These are phyloP conservation scores for Lucilia cuprina DNA, from an alignment of 1,140 invertebrate species.

Conservation along the genomic window DNA sequence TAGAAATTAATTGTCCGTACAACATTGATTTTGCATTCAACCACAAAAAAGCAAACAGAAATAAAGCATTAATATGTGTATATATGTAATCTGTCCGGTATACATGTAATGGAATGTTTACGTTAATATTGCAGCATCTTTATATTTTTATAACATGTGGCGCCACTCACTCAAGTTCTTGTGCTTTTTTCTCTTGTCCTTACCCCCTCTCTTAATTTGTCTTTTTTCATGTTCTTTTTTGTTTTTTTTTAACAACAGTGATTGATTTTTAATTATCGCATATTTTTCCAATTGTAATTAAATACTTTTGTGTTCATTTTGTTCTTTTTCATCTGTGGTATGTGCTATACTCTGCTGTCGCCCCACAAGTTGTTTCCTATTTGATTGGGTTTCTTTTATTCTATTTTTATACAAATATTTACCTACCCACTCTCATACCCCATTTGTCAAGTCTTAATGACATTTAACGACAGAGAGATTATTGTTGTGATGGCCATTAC, in stretches of 20 bases:
- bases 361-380: neutral
- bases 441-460: neutral
- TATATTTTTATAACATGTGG: neutral
- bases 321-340: neutral
- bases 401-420: neutral
- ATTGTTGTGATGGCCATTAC: slow-evolving; percentile 3
- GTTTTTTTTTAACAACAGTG: slow-evolving; percentile 5
- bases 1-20: slow-evolving; percentile 17
- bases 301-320: neutral
- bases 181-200: neutral
- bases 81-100: neutral
- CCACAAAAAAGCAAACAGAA: neutral
- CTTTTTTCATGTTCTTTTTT: neutral
- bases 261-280: slow-evolving; percentile 18
- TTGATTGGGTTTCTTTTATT: neutral
- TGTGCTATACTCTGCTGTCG: neutral
- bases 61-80: neutral
- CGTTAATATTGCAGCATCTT: neutral
- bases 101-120: neutral
- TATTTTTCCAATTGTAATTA: slow-evolving; percentile 13
- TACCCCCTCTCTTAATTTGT: neutral
- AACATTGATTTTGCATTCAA: slow-evolving; percentile 17
- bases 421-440: neutral
- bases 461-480: neutral
- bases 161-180: neutral